Conservation (phyloP, 2,113 vertebrate species). For the Peromyscus polionotus region DNA sequence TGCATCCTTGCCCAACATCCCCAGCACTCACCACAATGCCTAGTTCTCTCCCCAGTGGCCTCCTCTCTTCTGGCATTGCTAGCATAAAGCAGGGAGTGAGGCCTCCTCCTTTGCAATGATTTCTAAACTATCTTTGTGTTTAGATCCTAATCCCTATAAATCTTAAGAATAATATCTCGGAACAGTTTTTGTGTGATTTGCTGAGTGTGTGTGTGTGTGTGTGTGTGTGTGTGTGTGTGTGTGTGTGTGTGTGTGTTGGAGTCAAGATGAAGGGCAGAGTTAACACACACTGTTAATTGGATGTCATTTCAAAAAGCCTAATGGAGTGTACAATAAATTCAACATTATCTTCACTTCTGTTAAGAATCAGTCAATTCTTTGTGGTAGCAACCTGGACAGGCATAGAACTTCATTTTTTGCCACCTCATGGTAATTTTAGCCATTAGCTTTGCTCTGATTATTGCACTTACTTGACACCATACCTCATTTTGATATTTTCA, state of each 20-base stretch:
- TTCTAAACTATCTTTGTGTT: neutral
- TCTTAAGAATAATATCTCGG: neutral
- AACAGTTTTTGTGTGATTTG: neutral
- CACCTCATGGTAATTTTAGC: conserved; percentile 70
- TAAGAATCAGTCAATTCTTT: conserved; percentile 66
- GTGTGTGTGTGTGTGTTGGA: neutral
- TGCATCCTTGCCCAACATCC: neutral
- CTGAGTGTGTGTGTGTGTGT: neutral
- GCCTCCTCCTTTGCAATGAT: neutral
- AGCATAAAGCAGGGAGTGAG: neutral
- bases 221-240: neutral
- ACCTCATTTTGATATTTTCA: conserved; percentile 75
- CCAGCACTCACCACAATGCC: neutral
- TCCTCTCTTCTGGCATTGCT: neutral
- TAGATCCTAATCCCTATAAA: conserved; percentile 7
- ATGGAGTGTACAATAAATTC: conserved; percentile 38
- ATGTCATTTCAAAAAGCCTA: conserved; percentile 55
- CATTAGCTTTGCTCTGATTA: conserved; percentile 74
- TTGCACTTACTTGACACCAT: conserved; percentile 76
- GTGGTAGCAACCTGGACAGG: conserved; percentile 61
- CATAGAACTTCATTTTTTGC: conserved; percentile 73
- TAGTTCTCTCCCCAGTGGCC: neutral
- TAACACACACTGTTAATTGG: conserved; percentile 69
- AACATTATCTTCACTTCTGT: conserved; percentile 49
- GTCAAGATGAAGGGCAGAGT: conserved; percentile 62